These are phyloP conservation scores for Eulithis prunata DNA, from an alignment of 2,888 invertebrate genomes.

Conservation along the genomic window DNA sequence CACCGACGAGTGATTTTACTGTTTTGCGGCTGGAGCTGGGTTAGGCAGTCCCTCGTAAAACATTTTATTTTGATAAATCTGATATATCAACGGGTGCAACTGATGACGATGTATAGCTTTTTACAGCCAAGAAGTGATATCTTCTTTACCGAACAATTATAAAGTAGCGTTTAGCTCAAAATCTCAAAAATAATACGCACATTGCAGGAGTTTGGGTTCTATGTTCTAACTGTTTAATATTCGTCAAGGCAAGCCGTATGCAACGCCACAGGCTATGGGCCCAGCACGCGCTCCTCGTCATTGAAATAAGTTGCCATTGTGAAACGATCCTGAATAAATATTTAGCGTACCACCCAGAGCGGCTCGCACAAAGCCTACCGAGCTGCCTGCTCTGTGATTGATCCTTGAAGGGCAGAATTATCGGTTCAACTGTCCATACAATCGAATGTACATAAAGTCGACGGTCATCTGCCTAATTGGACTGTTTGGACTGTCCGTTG, in stretches of 20 bases:
- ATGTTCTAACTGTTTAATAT: slow-evolving; percentile 1
- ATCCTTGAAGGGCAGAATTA: slow-evolving; percentile 73
- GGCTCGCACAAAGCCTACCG: slow-evolving; percentile 62
- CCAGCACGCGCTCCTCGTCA: slow-evolving; percentile 58
- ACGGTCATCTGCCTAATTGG: slow-evolving; percentile 42
- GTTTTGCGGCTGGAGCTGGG: no score
- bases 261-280: slow-evolving; percentile 56
- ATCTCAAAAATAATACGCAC: background rate
- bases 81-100: no score
- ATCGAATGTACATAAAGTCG: slow-evolving; percentile 27
- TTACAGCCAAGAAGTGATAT: no score
- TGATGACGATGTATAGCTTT: no score
- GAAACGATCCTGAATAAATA: slow-evolving; percentile 76
- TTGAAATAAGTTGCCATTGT: slow-evolving; percentile 82
- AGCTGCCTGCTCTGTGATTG: slow-evolving; percentile 61
- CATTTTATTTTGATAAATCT: no score
- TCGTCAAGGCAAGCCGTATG: slow-evolving; percentile 32
- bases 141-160: no score
- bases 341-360: slow-evolving; percentile 78
- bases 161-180: no score
- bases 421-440: slow-evolving; percentile 44
- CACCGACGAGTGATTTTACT: no score
- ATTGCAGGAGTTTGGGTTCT: slow-evolving; percentile 19
- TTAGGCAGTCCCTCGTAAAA: no score
- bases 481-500: slow-evolving; percentile 30